Conservation (phyloP, 1,140 invertebrate genomes). For the Drosophila chauvacae region DNA sequence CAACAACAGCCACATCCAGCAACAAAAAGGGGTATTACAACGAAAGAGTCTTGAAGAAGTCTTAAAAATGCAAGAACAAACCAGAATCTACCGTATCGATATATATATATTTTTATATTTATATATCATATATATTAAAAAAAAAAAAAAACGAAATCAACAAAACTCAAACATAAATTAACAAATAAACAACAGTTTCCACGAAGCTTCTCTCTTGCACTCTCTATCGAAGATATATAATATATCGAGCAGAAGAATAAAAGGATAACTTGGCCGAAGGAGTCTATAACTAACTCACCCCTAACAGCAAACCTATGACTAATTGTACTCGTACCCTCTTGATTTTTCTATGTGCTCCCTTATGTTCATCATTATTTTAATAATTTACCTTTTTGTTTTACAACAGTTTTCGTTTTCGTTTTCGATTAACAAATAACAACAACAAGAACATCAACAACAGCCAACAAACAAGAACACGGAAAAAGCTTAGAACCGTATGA, state of each 20-base stretch:
- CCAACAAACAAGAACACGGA: constrained; percentile 54
- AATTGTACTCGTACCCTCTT: constrained; percentile 15
- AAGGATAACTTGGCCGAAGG: constrained; percentile 29
- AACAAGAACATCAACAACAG: constrained; percentile 39
- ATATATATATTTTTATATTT: background rate
- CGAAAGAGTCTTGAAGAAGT: constrained; percentile 19
- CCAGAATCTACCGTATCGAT: constrained; percentile 8
- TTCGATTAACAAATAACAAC: constrained; percentile 49
- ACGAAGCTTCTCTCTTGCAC: constrained; percentile 49
- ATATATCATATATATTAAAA: constrained; percentile 3
- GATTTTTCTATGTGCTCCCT: constrained; percentile 10
- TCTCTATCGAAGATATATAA: constrained; percentile 22
- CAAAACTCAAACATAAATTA: constrained; percentile 47
- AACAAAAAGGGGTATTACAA: constrained; percentile 31
- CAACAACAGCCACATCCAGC: constrained; percentile 59
- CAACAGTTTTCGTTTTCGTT: constrained; percentile 39
- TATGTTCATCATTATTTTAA: constrained; percentile 21
- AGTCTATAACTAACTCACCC: constrained; percentile 28
- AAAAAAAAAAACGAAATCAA: constrained; percentile 31
- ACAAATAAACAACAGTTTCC: constrained; percentile 35
- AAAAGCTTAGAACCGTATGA: constrained; percentile 45
- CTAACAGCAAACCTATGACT: constrained; percentile 27
- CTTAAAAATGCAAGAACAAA: constrained; percentile 10
- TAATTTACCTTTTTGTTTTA: constrained; percentile 33
- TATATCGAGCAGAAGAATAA: constrained; percentile 22